Base-by-base conservation (phyloP, 2,113 vertebrate species). In the Rhinopomastus cyanomelas region DNA sequence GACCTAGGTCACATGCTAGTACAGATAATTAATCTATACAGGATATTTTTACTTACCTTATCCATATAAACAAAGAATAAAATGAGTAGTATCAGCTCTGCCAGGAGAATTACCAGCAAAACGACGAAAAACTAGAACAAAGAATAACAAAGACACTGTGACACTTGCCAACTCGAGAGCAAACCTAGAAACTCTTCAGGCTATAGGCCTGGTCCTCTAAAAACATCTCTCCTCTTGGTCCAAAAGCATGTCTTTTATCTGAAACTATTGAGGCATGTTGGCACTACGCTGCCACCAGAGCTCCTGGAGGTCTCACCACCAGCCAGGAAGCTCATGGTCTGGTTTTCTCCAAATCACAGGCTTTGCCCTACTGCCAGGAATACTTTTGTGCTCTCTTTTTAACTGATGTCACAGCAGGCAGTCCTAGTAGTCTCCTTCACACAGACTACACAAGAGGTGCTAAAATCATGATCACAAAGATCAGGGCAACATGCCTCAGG, bases 41-140 rank as follows among this genome's bases (percentile, higher is more conserved):
- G 14, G 14, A n/a, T 81, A 78, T 83, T 83, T 83, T 83, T 60
- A 77, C 98, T 97, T 97, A 99, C 99, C 99, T 99, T 99, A 97
- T 99, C 98, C 92, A 98, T 98, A 97, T 99, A 99, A 94, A 99
- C 98, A 77, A 99, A 99, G 98, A 99, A 99, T 84, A 99, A 98
- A 97, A 98, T 99, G 67, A 99, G 97, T 60, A 99, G 49, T 93
- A 99, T 99, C 96, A 99, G 96, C 96, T 99, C 99, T 78, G 98
- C 98, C 92, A 99, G 98, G 64, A 99, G 98, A 95, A 99, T 99
- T 95, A 98, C 95, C 98, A 99, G 97, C 98, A 99, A 97, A 95
- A 99, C 97, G 81, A 99, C 97, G 98, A 99, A 99, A 97, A 99
- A 99, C 99, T 99, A 97, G 44, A 96, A 97, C 29, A 84, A 88